These are phyloP conservation scores for Helogale parvula DNA, from an alignment of 2,113 vertebrate genomes.

Conservation along the genomic window DNA sequence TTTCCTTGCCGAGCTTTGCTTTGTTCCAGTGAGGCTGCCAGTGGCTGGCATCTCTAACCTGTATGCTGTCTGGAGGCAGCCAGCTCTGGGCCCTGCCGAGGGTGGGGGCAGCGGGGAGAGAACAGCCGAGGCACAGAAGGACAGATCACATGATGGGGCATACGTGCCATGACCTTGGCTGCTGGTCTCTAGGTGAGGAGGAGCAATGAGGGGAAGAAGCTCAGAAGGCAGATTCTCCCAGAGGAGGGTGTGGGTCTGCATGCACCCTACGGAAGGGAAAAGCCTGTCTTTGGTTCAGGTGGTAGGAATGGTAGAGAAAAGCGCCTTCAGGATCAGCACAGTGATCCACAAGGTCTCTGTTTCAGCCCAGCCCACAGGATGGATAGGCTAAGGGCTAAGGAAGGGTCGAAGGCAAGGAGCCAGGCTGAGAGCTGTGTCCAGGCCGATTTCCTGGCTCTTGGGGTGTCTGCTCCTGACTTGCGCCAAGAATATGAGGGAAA, in stretches of 20 bases:
- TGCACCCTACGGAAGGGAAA: background rate
- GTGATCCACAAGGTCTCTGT: background rate
- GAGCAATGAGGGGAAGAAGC: background rate
- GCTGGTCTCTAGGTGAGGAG: background rate
- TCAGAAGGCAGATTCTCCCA: background rate
- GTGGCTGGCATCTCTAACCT: background rate
- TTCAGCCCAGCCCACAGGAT: background rate
- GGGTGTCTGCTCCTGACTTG: too few species aligned
- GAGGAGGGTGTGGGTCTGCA: background rate
- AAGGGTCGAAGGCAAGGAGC: background rate
- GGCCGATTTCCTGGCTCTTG: background rate
- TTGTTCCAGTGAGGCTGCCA: background rate
- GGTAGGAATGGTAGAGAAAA: background rate
- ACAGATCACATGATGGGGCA: background rate
- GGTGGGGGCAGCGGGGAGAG: background rate
- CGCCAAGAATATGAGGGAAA: background rate
- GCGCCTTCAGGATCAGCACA: background rate
- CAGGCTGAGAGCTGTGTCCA: background rate
- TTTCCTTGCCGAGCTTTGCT: background rate
- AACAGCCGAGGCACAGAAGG: too few species aligned
- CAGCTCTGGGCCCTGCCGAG: too few species aligned
- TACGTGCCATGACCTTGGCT: background rate
- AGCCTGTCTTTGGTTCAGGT: background rate
- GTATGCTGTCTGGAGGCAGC: background rate
- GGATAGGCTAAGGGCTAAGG: background rate